Percentiles rank a stretch among this genome's conserved stretches.
Conservation (phyloP, 1,140 invertebrate species). For the roundworm (Caenorhabditis elegans) region WBcel235 BX284604.4:13178001-13178500, state of each 20-base stretch:
- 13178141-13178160: not conserved
- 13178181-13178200: not conserved
- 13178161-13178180: not conserved
- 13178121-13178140: not conserved
- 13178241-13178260: not conserved
- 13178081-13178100: conserved; percentile 1
- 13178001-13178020: conserved; percentile 15
- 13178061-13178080: not conserved
- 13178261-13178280: conserved; percentile 29
- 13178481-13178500: too few species aligned
- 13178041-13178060: conserved; percentile 12
- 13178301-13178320: not conserved
- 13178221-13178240: not conserved
- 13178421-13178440: too few species aligned
- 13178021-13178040: conserved; percentile 24
- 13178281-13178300: not conserved
- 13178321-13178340: too few species aligned
- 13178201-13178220: not conserved
- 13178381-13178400: too few species aligned
- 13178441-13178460: too few species aligned
- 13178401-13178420: too few species aligned
- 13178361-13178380: too few species aligned
- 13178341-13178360: too few species aligned
- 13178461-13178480: too few species aligned
- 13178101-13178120: conserved; percentile 27